Evolutionary conservation across 2,888 invertebrate genomes (phyloP).

Genomic region (Ferrisia virgata): DNA sequence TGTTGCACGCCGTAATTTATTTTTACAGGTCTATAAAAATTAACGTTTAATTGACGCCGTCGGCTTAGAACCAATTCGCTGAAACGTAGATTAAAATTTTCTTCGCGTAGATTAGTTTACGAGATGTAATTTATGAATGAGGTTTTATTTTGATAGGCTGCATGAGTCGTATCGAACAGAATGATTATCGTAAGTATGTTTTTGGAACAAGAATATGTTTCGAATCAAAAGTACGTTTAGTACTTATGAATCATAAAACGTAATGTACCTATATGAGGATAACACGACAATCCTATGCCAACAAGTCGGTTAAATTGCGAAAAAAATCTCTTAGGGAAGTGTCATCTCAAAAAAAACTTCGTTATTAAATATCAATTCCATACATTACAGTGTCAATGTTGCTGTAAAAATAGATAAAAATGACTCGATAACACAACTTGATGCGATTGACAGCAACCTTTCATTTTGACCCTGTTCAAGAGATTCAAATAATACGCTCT

Average conservation of each 20-base stretch:
- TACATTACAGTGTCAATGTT: neutral
- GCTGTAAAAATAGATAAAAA: neutral
- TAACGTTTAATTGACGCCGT: neutral
- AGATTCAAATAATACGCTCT: neutral
- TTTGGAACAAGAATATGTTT: neutral
- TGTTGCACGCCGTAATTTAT: slow-evolving; percentile 17
- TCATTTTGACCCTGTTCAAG: neutral
- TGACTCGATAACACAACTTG: neutral
- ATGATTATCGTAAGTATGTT: neutral
- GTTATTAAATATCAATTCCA: neutral
- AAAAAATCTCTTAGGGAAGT: neutral
- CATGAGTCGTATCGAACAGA: neutral
- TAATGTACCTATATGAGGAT: neutral
- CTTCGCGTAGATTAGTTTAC: neutral
- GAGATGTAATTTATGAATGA: neutral
- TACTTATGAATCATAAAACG: no score
- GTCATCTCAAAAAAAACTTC: neutral
- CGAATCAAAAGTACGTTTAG: no score
- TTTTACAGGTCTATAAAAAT: slow-evolving; percentile 25
- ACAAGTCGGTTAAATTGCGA: neutral
- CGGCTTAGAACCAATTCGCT: neutral
- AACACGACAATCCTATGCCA: neutral
- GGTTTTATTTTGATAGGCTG: neutral
- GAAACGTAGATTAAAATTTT: neutral
- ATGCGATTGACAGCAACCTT: neutral